These are phyloP conservation scores for Ceraclea dissimilis DNA, from an alignment of 2,888 invertebrate genomes.

Conservation along the genomic window DNA sequence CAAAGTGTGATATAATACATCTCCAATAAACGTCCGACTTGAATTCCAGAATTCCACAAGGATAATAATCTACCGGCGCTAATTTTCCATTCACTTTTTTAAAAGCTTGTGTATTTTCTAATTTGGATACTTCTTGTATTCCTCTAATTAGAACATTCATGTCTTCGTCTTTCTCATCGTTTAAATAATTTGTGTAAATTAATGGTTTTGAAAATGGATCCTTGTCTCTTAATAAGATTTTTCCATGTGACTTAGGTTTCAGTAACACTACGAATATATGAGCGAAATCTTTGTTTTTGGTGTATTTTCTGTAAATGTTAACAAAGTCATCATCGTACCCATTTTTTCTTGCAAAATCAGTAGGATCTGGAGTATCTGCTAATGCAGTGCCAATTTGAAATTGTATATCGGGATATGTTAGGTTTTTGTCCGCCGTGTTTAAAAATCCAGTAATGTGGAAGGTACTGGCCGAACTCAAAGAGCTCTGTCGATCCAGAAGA, in stretches of 20 bases:
- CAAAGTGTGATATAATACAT: slow-evolving; percentile 35
- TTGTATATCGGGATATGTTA: slow-evolving; percentile 46
- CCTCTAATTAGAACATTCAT: slow-evolving; percentile 36
- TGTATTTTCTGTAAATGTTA: slow-evolving; percentile 31
- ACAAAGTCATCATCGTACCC: slow-evolving; percentile 15
- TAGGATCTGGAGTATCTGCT: slow-evolving; percentile 28
- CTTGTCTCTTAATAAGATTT: slow-evolving; percentile 54
- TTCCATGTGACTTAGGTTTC: slow-evolving; percentile 59
- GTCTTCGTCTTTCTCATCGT: slow-evolving; percentile 47
- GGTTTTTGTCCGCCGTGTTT: slow-evolving; percentile 36
- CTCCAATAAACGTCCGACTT: slow-evolving; percentile 44
- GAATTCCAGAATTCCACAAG: slow-evolving; percentile 28
- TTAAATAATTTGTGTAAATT: slow-evolving; percentile 52
- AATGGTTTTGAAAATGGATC: slow-evolving; percentile 55
- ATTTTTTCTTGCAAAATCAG: neutral
- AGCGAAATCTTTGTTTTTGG: slow-evolving; percentile 32
- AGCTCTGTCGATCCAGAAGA: slow-evolving; percentile 36
- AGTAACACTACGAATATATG: slow-evolving; percentile 36
- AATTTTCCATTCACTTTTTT: slow-evolving; percentile 11
- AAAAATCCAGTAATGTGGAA: slow-evolving; percentile 35
- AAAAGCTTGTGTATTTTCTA: slow-evolving; percentile 28
- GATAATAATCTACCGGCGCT: slow-evolving; percentile 5
- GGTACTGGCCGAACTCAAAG: slow-evolving; percentile 41
- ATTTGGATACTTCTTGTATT: slow-evolving; percentile 30
- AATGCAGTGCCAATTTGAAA: slow-evolving; percentile 35